Evolutionary conservation across 2,113 vertebrate genomes (phyloP), one percentile per base, ranked within the genome.

Genomic region (Etia nguti): DNA sequence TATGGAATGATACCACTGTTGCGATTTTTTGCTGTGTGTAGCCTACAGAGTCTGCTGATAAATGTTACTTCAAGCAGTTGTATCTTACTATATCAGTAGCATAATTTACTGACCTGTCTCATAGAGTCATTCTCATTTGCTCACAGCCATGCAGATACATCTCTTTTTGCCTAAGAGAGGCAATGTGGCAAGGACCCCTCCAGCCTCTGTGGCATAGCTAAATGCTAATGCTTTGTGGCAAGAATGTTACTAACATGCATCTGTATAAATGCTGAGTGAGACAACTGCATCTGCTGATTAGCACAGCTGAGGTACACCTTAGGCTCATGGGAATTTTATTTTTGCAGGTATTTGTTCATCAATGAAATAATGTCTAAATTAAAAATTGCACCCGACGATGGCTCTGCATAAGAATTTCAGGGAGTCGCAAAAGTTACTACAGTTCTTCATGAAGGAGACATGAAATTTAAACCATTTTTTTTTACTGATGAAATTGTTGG

Each of bases 121-220:
- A 15, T 18, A 56, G 36, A 54, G 75, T 84, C 85, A 84, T 84
- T 43, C 36, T 70, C 16, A 29, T 34, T 79, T 90, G 77, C 80
- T n/a, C 4, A 2, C 18, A 54, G 70, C 80, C 46, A 50, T 22
- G 60, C 43, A 7, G 43, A 81, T 80, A 77, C 79, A 81, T 80
- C 50, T 43, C 52, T 36, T 70, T 87, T 75, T 88, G 56, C 59
- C 10, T 24, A 36, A 83, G 86, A 90, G 43, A 54, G 26, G 20
- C 4, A n/a, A 43, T 31, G 16, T 75, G 1, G 16, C 24, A 75
- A 12, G 31, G 24, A 75, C 22, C 0, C 68, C 68, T 20, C 43
- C 24, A 12, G 0, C 43, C 10, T 75, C 24, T 75, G 15, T 12
- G 70, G 24, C 43, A 48, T 20, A 31, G 24, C 43, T 31, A 50